Base-by-base conservation (phyloP, 2,797 vertebrate species). In the Balearica regulorum region DNA sequence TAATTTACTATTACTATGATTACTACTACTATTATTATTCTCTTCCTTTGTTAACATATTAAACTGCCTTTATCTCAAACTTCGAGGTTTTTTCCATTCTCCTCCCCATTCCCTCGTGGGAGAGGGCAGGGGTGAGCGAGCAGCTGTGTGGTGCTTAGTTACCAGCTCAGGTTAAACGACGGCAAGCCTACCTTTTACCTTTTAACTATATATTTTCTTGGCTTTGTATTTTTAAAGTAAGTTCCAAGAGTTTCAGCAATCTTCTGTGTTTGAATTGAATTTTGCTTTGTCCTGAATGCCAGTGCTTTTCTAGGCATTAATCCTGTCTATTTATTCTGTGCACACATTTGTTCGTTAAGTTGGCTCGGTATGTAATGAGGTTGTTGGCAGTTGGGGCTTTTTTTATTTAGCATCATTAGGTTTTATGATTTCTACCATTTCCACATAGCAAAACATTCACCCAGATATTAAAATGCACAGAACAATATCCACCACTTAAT, bases 371-470 rank as follows among this genome's bases (percentile, higher is more conserved):
- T 83, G 65, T 71, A 97, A 95, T 49, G 89, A 97, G 57, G 75
- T n/a, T 83, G 48, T 66, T 83, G 64, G 33, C 35, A 92, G 75
- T 15, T 84, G 64, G n/a, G 7, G 9, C 93, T 87, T 85, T 85
- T 93, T 88, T 90, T 91, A 93, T 79, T 95, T 93, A 90, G 78
- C 37, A 37, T 96, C 96, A 91, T 94, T 97, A 97, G 65, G 66
- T 83, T 97, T 98, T 95, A 97, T 55, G 83, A 87, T 93, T 90
- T 84, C 78, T 97, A 91, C 76, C 95, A 89, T 73, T 96, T 96
- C 81, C 78, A 95, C 54, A 70, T 53, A 89, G 35, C 64, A 89
- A 95, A 97, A 95, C 64, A 94, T 82, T 91, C 92, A 94, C 53
- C 44, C 49, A 77, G 44, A 77, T 93, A 96, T 96, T 92, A 96